phyloP scores from a whole-genome alignment of 2,113 vertebrate species.

The Cnemophilus loriae region DNA sequence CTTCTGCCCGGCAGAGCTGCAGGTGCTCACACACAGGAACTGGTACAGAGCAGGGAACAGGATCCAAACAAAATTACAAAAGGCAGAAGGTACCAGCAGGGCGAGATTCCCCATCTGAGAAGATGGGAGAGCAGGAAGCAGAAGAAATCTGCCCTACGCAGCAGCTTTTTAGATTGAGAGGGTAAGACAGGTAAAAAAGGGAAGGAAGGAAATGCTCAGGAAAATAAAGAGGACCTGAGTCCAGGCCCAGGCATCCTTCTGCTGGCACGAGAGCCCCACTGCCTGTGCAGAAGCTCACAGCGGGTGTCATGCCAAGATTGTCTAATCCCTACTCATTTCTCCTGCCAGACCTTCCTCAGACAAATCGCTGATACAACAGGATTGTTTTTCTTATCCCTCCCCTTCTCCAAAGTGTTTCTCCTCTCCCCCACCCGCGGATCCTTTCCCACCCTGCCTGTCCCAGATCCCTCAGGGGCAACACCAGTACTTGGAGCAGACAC shows the following conservation, averaged over 20 bases:
- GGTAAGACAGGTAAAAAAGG: background rate
- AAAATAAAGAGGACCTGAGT: background rate
- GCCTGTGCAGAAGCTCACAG: background rate
- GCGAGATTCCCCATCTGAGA: background rate
- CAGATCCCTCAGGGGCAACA: background rate
- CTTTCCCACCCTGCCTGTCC: background rate
- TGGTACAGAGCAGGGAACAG: background rate
- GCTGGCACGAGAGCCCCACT: background rate
- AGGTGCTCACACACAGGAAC: background rate
- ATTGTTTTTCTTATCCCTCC: background rate
- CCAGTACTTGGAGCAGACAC: background rate
- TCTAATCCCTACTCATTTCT: background rate
- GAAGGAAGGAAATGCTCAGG: background rate
- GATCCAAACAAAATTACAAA: background rate
- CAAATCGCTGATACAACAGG: background rate
- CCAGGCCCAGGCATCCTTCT: background rate
- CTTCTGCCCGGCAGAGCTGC: background rate
- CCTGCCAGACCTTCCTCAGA: background rate
- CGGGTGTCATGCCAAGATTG: rapidly evolving
- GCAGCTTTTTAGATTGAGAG: background rate
- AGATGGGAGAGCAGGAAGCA: background rate
- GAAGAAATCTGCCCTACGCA: background rate
- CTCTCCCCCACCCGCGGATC: background rate
- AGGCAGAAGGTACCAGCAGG: background rate
- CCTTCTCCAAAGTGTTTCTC: background rate